These are phyloP conservation scores for Brachystomella parvula DNA, from an alignment of 1,140 invertebrate genomes.

Conservation along the genomic window DNA sequence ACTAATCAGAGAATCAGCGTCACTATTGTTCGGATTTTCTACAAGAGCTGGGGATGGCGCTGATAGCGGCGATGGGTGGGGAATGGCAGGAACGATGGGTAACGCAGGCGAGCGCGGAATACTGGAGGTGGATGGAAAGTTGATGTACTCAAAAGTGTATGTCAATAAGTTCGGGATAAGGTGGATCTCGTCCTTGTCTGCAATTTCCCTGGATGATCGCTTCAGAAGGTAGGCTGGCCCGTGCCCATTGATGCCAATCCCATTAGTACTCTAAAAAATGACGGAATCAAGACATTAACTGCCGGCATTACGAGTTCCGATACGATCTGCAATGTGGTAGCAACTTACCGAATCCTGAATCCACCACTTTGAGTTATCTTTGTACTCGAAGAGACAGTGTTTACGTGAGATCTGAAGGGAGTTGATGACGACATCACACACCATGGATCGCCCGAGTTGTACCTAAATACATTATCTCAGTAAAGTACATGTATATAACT, in stretches of 20 bases:
- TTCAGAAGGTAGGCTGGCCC: slow-evolving; percentile 17
- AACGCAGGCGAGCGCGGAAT: no score
- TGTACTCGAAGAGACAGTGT: slow-evolving; percentile 27
- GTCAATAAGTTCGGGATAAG: slow-evolving; percentile 35
- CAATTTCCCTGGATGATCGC: slow-evolving; percentile 6
- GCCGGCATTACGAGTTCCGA: no score
- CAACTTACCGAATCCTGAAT: slow-evolving; percentile 26
- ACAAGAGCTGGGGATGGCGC: no score
- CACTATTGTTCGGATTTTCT: no score
- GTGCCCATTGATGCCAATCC: slow-evolving; percentile 20
- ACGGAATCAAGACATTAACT: neutral
- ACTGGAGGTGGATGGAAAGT: no score
- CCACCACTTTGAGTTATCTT: slow-evolving; percentile 23
- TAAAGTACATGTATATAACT: neutral
- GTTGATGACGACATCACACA: slow-evolving; percentile 19
- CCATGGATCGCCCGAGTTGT: slow-evolving; percentile 19
- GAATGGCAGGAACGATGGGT: no score
- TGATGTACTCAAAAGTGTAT: no score
- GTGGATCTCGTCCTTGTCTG: slow-evolving; percentile 19
- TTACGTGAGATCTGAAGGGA: slow-evolving; percentile 26
- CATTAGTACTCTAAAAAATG: slow-evolving; percentile 33
- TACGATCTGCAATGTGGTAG: neutral
- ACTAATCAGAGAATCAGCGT: no score
- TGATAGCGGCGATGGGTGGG: no score
- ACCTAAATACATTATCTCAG: slow-evolving; percentile 13